Base-by-base conservation (phyloP, 2,113 vertebrate genomes). In the Hippocampus barbouri region DNA sequence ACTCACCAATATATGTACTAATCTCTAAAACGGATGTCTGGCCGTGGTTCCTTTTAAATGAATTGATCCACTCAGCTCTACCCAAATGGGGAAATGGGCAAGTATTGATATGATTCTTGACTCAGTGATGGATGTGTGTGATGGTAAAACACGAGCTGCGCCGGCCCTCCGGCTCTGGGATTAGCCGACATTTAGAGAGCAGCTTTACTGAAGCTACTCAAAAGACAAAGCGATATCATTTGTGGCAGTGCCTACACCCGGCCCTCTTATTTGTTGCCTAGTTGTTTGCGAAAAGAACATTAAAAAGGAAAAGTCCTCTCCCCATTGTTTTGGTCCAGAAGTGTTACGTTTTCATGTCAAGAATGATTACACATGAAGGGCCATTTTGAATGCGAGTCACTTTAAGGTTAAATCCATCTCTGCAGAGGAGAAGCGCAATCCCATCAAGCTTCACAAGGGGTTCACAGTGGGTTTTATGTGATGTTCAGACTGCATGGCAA, bases 1-100 rank as follows among this genome's bases (percentile, higher is more conserved):
- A 89, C 89, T 86, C 89, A 91, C 93, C 83, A 73, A 92, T 93
- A 91, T 92, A 92, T 90, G 93, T 88, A 93, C 91, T 94, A 94
- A 92, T 95, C 94, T 94, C 91, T 93, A 88, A 88, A 93, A 93
- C 91, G 86, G 70, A 89, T 94, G 94, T 93, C 90, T 91, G 93
- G 92, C 92, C 89, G 73, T 91, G 92, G 90, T 90, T 90, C 87
- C 91, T 92, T 92, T 91, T 91, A 93, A 95, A 93, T 93, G 85
- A 92, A 93, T 95, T 85, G 89, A 91, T 89, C 86, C 88, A 86
- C 91, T 93, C 89, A 83, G 91, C 91, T 92, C 89, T 21, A 71
- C 86, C 89, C 88, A 93, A 92, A 92, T 92, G 89, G 87, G 90
- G 87, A 92, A 93, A 92, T 91, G 89, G 90, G 85, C 80, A 78